Evolutionary conservation across 2,113 vertebrate genomes (phyloP).

Genomic region (Tragulus kanchil): DNA sequence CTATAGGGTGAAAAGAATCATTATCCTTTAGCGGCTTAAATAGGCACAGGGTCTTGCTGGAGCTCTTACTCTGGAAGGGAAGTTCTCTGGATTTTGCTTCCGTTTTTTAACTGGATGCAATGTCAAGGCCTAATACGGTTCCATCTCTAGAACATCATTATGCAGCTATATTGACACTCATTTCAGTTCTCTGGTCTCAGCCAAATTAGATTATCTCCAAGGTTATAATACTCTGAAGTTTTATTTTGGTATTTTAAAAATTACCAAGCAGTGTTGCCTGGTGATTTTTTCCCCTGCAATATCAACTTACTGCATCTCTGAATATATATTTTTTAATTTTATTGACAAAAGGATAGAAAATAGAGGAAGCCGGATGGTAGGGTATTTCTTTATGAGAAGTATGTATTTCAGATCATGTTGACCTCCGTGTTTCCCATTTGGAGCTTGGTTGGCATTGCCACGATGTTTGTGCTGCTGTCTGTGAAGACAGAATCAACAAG

Average conservation of each 20-base stretch:
- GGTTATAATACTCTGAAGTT: not conserved
- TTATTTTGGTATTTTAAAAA: not conserved
- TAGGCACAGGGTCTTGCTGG: not conserved
- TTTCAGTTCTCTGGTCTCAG: not conserved
- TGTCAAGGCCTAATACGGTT: not conserved
- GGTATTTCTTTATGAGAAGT: not conserved
- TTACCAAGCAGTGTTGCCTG: not conserved
- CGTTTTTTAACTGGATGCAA: not conserved
- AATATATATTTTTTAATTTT: not conserved
- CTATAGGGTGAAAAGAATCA: not conserved
- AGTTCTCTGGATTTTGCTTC: not conserved
- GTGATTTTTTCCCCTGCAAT: not conserved
- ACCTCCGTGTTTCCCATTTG: not conserved
- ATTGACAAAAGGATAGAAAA: not conserved
- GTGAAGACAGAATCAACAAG: not conserved
- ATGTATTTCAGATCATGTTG: not conserved
- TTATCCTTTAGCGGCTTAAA: not conserved
- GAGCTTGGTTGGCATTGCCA: not conserved
- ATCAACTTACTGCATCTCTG: not conserved
- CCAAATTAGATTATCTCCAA: not conserved
- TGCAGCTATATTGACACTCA: not conserved
- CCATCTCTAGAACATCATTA: not conserved
- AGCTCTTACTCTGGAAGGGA: too few species aligned
- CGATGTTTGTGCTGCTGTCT: not conserved
- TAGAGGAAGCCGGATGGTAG: not conserved